A percentile compares a stretch with the other conserved stretches of the same genome.
These are phyloP conservation scores for Mimumesa dahlbomi DNA, from an alignment of 2,888 invertebrate genomes.

Conservation along the genomic window DNA sequence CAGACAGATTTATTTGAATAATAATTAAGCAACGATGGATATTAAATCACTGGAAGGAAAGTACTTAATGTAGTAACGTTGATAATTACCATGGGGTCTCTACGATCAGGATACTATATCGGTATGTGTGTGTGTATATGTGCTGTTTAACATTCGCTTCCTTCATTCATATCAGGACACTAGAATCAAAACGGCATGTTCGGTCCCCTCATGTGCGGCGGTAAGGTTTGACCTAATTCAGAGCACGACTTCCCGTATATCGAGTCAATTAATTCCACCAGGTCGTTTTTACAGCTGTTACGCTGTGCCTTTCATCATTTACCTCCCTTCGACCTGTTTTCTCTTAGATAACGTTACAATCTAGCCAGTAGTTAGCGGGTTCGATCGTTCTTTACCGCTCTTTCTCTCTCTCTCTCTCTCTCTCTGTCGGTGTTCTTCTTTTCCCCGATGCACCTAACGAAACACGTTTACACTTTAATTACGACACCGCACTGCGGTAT, in stretches of 20 bases:
- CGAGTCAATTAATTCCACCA: conserved; percentile 60
- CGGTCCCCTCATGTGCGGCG: conserved; percentile 2
- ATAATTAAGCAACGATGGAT: no score
- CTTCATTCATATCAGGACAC: conserved; percentile 30
- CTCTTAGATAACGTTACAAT: conserved; percentile 31
- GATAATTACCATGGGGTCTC: no score
- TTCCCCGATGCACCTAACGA: background rate
- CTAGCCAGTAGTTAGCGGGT: background rate
- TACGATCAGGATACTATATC: no score
- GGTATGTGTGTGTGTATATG: no score
- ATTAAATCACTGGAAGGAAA: no score
- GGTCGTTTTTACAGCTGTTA: conserved; percentile 55
- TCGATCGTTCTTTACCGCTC: conserved; percentile 8
- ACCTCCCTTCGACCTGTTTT: conserved; percentile 39
- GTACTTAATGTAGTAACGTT: no score
- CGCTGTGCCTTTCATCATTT: conserved; percentile 37
- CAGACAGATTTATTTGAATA: no score
- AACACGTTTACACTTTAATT: no score
- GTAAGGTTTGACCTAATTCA: conserved; percentile 52
- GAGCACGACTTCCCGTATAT: conserved; percentile 43
- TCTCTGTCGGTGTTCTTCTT: no score
- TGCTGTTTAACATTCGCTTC: conserved; percentile 6
- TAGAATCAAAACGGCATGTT: conserved; percentile 27
- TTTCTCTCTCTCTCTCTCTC: conserved; percentile 7
- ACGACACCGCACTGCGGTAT: no score